Evolutionary conservation across 2,888 invertebrate genomes (phyloP).

Genomic region (Clusia tigrina): DNA sequence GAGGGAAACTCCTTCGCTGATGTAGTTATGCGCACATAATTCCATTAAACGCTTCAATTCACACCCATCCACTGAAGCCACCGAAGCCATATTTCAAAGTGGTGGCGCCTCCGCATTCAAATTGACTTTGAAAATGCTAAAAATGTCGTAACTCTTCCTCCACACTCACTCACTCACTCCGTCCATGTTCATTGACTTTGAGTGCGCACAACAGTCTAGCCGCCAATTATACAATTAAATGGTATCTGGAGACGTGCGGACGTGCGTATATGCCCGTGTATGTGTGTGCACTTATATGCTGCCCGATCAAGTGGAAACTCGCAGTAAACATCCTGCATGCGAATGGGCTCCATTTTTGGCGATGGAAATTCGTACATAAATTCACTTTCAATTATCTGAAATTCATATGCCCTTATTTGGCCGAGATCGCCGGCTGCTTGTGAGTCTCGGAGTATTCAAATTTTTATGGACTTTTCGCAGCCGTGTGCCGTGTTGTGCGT

Average conservation of each 20-base stretch:
- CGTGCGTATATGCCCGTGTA: too few relatives aligned
- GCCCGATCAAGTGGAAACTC: constrained; percentile 18
- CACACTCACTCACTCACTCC: too few relatives aligned
- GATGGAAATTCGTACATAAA: constrained; percentile 17
- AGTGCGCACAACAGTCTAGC: constrained; percentile 7
- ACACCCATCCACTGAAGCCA: neutral
- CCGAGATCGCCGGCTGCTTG: neutral
- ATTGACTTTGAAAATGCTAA: constrained; percentile 4
- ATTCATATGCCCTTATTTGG: constrained; percentile 13
- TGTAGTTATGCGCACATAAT: neutral
- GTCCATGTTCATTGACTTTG: constrained; percentile 19
- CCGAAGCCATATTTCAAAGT: neutral
- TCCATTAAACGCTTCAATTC: constrained; percentile 1
- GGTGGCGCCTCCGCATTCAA: constrained; percentile 13
- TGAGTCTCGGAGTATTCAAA: too few relatives aligned
- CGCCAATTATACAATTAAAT: neutral
- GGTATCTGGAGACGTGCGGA: too few relatives aligned
- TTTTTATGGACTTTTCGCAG: too few relatives aligned
- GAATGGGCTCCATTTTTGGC: constrained; percentile 25
- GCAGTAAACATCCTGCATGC: neutral
- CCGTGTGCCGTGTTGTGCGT: too few relatives aligned
- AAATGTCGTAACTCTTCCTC: constrained; percentile 3
- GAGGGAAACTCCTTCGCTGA: neutral
- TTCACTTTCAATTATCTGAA: constrained; percentile 30
- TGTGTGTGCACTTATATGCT: too few relatives aligned